A percentile compares a stretch with the other conserved stretches of the same genome.
Evolutionary conservation across 92 coral and sea anemone genomes (phyloP).

Genomic region (Phenganax subtilis): DNA sequence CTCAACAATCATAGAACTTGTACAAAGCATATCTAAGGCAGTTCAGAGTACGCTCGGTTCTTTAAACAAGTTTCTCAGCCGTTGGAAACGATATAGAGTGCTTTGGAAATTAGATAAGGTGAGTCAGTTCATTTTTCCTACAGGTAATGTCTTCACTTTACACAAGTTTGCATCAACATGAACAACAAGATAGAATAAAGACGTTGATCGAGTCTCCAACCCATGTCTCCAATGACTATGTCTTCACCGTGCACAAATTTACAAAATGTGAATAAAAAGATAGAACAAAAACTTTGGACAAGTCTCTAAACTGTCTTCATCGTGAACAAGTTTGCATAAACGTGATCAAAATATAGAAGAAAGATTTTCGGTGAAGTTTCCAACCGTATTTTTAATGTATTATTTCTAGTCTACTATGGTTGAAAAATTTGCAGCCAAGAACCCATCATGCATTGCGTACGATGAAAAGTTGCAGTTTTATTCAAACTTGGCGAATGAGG

Average conservation of each 20-base stretch:
- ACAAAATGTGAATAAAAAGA: too few relatives aligned
- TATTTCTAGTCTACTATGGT: conserved; percentile 82
- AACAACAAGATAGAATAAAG: too few relatives aligned
- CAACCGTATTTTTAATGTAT: not conserved
- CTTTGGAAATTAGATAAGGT: conserved; percentile 99
- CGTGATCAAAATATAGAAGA: too few relatives aligned
- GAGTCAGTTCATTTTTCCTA: not conserved
- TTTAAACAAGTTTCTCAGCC: conserved; percentile 80
- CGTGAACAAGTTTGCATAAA: too few relatives aligned
- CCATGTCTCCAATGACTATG: too few relatives aligned
- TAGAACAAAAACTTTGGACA: too few relatives aligned
- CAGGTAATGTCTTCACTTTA: too few relatives aligned
- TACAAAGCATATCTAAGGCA: conserved; percentile 75
- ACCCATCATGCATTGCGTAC: conserved; percentile 87
- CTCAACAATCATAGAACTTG: conserved; percentile 81
- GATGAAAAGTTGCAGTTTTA: conserved; percentile 99
- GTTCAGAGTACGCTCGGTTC: conserved; percentile 80
- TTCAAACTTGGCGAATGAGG: conserved; percentile 91
- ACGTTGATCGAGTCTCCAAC: too few relatives aligned
- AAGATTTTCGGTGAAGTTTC: not conserved
- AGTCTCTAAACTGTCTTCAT: too few relatives aligned
- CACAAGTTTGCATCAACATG: too few relatives aligned
- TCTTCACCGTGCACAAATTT: too few relatives aligned
- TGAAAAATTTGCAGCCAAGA: conserved; percentile 95
- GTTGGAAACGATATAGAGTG: conserved; percentile 91